Evolutionary conservation across 2,888 invertebrate species (phyloP), one percentile per base, ranked within the genome.

Genomic region (Trisateles emortualis): DNA sequence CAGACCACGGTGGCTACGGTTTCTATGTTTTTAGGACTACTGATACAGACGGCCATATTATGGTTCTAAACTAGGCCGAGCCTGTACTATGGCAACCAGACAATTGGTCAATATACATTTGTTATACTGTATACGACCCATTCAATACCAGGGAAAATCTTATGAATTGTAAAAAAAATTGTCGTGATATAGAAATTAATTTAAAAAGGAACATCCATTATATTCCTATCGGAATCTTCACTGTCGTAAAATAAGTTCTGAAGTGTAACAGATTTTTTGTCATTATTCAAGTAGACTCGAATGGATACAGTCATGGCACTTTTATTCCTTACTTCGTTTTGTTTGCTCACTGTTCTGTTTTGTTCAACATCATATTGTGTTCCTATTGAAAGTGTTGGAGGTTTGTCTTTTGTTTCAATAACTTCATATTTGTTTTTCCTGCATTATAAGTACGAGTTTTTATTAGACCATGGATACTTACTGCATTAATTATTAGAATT

Each of bases 261-360:
- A 59, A 68, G 52, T 33, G 29, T 19, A 17, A 47, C 38, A 50
- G 38, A 52, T 53, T 69, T 69, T 60, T 68, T 64, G 68, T 59
- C 76, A 81, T 73, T 75, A 65, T 48, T 39, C 51, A 57, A 46
- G 46, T 46, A 35, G 52, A 48, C 52, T 42, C 42, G 39, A 51
- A 52, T 51, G 52, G 41, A 41, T 38, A 24, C 70, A 69, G 69
- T 49, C 66, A 81, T 81, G 81, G 68, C 72, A 48, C 50, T 68
- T 56, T 64, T 71, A 43, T 61, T 70, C 48, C 53, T 46, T 30
- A 59, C 67, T 53, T 59, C 62, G n/a, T 50, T 77, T 55, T 59
- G 64, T 58, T 57, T 74, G 30, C 66, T 64, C 41, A 41, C 55
- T 40, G 54, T 64, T 39, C 48, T 79, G 10, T 47, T 72, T 50